These are phyloP conservation scores for Amblyopsis rosae DNA, from an alignment of 2,113 vertebrate genomes.

Conservation along the genomic window DNA sequence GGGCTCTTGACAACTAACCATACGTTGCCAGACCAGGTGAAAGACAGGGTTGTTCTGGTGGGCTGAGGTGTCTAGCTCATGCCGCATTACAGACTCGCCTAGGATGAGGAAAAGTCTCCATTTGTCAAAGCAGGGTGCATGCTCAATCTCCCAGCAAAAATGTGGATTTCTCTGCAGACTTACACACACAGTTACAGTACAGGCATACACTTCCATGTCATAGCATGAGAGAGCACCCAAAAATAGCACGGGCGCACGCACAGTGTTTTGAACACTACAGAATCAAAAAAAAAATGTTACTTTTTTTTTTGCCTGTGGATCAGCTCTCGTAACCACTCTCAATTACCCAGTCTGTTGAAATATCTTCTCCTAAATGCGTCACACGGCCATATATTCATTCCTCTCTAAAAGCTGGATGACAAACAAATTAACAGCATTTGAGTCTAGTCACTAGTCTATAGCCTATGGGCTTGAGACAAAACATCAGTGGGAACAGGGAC, in stretches of 20 bases:
- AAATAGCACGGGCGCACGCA: background rate
- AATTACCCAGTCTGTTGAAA: constrained; percentile 18
- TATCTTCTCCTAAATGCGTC: background rate
- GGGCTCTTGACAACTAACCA: background rate
- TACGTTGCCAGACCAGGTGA: constrained; percentile 3
- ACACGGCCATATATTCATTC: background rate
- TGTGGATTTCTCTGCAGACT: background rate
- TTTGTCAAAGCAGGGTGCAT: no score
- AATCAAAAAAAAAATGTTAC: no score
- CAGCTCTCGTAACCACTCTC: constrained; percentile 18
- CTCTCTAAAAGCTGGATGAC: background rate
- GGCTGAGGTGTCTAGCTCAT: constrained; percentile 26
- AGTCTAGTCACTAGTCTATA: background rate
- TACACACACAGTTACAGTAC: constrained; percentile 10
- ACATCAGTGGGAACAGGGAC: no score
- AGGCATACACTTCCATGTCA: background rate
- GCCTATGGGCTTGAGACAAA: no score
- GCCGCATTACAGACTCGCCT: constrained; percentile 36
- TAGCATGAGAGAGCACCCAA: background rate
- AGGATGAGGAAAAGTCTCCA: no score
- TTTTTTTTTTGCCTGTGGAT: constrained; percentile 28
- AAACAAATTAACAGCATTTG: background rate
- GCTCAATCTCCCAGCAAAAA: no score
- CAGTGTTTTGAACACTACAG: background rate
- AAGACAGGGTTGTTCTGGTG: constrained; percentile 22